Evolutionary conservation across 2,797 vertebrate species (phyloP).

Genomic region (Melanotaenia pygmaea): DNA sequence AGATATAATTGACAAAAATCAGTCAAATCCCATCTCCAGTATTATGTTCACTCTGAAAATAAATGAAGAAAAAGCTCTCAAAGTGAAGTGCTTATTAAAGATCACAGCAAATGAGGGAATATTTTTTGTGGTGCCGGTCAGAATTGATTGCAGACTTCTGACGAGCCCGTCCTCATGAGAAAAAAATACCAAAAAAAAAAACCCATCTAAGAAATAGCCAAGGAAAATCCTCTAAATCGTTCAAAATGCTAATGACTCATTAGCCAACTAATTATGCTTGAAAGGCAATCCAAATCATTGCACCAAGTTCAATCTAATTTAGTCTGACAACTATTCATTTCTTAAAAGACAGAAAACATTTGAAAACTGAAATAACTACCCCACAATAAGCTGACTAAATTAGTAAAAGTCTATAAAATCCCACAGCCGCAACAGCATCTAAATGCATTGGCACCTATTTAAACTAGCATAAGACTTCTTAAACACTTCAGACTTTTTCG

Average conservation of each 20-base stretch:
- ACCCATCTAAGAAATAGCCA: not conserved
- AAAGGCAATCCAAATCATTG: conserved; percentile 25
- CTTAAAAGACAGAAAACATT: not conserved
- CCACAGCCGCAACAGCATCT: not conserved
- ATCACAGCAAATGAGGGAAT: conserved; percentile 11
- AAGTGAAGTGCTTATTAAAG: conserved; percentile 10
- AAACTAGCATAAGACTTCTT: not conserved
- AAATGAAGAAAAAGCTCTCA: not conserved
- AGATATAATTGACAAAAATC: conserved; percentile 14
- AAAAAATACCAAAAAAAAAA: not conserved
- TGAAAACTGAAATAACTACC: not conserved
- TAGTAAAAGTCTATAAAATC: not conserved
- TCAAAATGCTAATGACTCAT: conserved; percentile 24
- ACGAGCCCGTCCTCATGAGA: conserved; percentile 10
- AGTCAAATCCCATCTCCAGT: not conserved
- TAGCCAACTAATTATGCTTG: conserved; percentile 26
- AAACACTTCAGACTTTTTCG: not conserved
- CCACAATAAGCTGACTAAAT: not conserved
- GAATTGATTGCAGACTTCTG: not conserved
- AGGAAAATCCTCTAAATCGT: conserved; percentile 12
- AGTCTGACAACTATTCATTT: conserved; percentile 8
- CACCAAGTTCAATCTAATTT: not conserved
- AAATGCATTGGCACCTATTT: not conserved
- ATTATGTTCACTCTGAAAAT: conserved; percentile 12
- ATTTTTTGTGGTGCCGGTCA: conserved; percentile 8